These are phyloP conservation scores for Coregonus ussuriensis DNA, from an alignment of 2,797 vertebrate species.

Conservation along the genomic window DNA sequence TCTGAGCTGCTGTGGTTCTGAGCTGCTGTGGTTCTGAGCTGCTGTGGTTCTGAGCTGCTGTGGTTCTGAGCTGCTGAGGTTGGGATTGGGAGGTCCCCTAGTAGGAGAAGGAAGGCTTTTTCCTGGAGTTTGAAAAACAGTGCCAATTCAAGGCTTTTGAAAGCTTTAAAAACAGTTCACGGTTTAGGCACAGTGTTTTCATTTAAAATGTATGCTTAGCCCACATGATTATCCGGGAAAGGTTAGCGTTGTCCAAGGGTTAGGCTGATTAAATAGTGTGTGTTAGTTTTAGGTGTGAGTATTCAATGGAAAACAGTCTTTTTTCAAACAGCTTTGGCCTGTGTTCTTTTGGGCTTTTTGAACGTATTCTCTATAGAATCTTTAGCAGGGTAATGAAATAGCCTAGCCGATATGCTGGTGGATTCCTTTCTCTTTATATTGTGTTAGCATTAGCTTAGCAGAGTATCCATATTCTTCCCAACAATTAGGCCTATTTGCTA, in stretches of 20 bases:
- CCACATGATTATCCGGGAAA: not conserved
- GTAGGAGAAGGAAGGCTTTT: conserved; percentile 44
- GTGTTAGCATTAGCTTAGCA: not conserved
- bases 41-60: not conserved
- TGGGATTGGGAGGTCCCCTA: conserved; percentile 57
- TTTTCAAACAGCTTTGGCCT: not conserved
- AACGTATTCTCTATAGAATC: not conserved
- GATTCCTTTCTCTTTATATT: not conserved
- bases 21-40: conserved; percentile 30
- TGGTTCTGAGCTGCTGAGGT: not conserved
- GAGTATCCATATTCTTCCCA: too few relatives aligned
- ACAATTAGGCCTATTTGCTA: too few relatives aligned
- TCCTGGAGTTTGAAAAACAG: not conserved
- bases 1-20: conserved; percentile 36
- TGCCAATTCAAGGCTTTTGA: not conserved
- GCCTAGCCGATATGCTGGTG: not conserved
- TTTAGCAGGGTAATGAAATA: not conserved
- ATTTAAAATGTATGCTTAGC: not conserved
- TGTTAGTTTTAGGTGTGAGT: conserved; percentile 16
- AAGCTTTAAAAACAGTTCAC: not conserved
- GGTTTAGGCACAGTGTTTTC: not conserved
- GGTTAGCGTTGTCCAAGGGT: not conserved
- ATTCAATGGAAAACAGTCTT: conserved; percentile 6
- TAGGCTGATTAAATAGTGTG: conserved; percentile 6
- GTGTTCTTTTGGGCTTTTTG: conserved; percentile 29